A percentile compares a stretch with the other conserved stretches of the same genome.
phyloP scores from a whole-genome alignment of 2,113 vertebrate species.

The Bos javanicus region DNA sequence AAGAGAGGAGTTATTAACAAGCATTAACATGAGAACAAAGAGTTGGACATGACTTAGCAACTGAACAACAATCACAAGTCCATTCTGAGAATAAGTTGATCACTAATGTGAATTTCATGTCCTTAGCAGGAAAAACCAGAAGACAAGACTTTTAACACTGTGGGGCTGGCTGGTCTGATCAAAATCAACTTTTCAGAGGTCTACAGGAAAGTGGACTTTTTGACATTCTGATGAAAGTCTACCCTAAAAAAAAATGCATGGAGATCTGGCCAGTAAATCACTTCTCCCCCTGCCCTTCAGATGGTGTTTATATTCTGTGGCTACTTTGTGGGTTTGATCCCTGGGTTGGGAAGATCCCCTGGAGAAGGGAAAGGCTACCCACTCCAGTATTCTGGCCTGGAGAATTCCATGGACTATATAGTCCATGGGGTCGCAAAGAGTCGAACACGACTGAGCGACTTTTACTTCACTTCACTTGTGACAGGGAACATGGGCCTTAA shows the following conservation, averaged over 20 bases:
- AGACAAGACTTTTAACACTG: background rate
- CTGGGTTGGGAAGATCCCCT: background rate
- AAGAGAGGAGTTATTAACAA: background rate
- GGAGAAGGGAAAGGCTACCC: background rate
- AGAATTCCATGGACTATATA: background rate
- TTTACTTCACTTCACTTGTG: background rate
- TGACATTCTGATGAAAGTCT: background rate
- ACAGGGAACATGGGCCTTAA: background rate
- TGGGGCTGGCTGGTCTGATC: background rate
- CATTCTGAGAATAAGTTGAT: background rate
- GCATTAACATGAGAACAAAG: background rate
- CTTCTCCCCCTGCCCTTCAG: background rate
- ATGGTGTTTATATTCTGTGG: background rate
- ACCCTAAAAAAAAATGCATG: background rate
- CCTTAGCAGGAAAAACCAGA: background rate
- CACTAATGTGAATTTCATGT: background rate
- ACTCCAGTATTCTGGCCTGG: background rate
- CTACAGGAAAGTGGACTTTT: background rate
- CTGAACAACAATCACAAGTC: background rate
- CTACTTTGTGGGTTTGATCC: background rate
- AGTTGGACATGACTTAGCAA: background rate
- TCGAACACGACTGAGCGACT: background rate
- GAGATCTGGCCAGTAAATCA: background rate
- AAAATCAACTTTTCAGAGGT: background rate
- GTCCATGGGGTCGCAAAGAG: background rate